Evolutionary conservation across 2,113 vertebrate species (phyloP).

Genomic region (Hippocampus comes): DNA sequence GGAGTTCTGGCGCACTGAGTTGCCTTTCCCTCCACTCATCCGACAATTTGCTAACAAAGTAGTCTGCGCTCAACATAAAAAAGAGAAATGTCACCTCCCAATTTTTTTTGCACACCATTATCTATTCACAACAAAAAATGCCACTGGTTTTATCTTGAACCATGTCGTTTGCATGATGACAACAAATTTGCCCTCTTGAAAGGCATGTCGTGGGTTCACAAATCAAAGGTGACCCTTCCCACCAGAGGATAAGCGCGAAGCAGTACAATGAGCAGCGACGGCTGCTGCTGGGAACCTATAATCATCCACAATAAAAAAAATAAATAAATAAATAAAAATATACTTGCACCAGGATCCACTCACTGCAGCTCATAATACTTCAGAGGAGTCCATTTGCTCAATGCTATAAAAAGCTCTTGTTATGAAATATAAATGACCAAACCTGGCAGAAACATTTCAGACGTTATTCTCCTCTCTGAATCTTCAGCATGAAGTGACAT

Average conservation of each 20-base stretch:
- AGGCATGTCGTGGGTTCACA: neutral
- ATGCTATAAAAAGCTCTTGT: neutral
- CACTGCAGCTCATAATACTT: neutral
- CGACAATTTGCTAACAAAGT: too few relatives aligned
- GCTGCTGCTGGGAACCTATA: neutral
- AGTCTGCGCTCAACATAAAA: too few relatives aligned
- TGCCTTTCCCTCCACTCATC: too few relatives aligned
- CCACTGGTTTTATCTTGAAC: neutral
- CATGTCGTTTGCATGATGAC: neutral
- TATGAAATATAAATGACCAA: slow-evolving; percentile 1
- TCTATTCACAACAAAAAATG: neutral
- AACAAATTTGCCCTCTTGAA: neutral
- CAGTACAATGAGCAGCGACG: neutral
- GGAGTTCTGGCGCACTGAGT: too few relatives aligned
- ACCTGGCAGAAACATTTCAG: neutral
- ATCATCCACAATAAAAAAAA: neutral
- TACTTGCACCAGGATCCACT: neutral
- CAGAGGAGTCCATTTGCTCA: slow-evolving; percentile 1
- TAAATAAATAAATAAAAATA: neutral
- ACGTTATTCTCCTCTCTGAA: neutral
- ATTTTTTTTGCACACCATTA: neutral
- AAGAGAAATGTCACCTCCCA: too few relatives aligned
- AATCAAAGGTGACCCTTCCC: neutral
- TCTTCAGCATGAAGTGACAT: neutral
- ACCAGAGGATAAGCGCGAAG: neutral